These are phyloP conservation scores for Oceanites oceanicus DNA, from an alignment of 2,113 vertebrate genomes.

Conservation along the genomic window DNA sequence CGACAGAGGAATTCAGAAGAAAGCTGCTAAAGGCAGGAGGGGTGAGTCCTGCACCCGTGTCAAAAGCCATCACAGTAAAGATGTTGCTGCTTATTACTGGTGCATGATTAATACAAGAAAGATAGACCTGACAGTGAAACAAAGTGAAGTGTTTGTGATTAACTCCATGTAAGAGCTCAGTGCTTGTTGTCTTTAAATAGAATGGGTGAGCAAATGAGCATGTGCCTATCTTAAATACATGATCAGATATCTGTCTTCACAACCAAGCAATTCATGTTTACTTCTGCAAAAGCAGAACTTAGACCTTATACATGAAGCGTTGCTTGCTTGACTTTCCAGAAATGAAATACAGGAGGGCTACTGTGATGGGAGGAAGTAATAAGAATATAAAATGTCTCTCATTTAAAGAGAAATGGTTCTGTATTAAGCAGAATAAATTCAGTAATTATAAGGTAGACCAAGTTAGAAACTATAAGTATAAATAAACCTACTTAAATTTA, in stretches of 20 bases:
- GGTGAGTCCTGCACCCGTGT: constrained; percentile 70
- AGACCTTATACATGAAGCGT: not conserved
- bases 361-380: not conserved
- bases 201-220: not conserved
- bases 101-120: not conserved
- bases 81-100: not conserved
- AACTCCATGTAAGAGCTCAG: not conserved
- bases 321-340: not conserved
- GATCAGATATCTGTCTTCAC: not conserved
- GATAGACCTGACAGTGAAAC: not conserved
- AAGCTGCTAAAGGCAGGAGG: constrained; percentile 90
- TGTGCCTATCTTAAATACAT: not conserved
- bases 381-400: not conserved
- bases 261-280: not conserved
- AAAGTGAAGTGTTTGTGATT: not conserved
- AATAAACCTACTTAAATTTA: not conserved
- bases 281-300: constrained; percentile 28
- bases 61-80: constrained; percentile 15
- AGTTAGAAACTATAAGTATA: not conserved
- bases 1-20: constrained; percentile 88
- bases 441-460: not conserved
- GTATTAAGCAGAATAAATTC: not conserved
- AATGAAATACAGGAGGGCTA: not conserved
- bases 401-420: not conserved
- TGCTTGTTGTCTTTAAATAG: not conserved